These are phyloP conservation scores for Tachina fera DNA, from an alignment of 2,888 invertebrate species.

Conservation along the genomic window DNA sequence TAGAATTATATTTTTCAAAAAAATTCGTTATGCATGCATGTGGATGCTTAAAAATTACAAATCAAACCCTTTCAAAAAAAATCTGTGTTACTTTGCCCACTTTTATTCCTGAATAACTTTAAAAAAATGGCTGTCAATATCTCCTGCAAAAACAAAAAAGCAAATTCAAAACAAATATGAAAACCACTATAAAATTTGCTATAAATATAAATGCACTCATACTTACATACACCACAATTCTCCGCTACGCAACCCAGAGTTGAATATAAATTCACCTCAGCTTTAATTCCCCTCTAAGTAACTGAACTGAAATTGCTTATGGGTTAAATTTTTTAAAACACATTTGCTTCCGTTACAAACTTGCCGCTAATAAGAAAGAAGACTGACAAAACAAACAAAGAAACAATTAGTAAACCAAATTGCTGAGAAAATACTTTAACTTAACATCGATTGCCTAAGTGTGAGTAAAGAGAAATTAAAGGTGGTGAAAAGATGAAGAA, in stretches of 20 bases:
- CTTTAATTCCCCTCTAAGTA: conserved; percentile 26
- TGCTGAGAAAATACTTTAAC: conserved; percentile 44
- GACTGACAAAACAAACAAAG: conserved; percentile 65
- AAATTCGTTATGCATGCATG: no score
- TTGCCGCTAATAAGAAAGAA: conserved; percentile 6
- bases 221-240: neutral
- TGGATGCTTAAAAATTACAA: no score
- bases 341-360: conserved; percentile 58
- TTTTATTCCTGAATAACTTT: neutral
- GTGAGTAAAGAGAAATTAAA: neutral
- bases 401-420: conserved; percentile 63
- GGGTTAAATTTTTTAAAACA: neutral
- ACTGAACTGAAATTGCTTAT: neutral
- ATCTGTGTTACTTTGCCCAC: neutral
- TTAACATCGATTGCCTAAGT: neutral
- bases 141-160: neutral
- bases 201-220: conserved; percentile 23
- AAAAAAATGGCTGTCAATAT: conserved; percentile 62
- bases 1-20: no score
- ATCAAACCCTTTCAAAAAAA: neutral
- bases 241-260: neutral
- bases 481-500: conserved; percentile 4
- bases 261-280: conserved; percentile 39
- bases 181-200: conserved; percentile 6
- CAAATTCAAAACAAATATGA: conserved; percentile 7